Evolutionary conservation across 2,888 invertebrate species (phyloP), one percentile per base, ranked within the genome.

Genomic region (Napeogenes sylphis): DNA sequence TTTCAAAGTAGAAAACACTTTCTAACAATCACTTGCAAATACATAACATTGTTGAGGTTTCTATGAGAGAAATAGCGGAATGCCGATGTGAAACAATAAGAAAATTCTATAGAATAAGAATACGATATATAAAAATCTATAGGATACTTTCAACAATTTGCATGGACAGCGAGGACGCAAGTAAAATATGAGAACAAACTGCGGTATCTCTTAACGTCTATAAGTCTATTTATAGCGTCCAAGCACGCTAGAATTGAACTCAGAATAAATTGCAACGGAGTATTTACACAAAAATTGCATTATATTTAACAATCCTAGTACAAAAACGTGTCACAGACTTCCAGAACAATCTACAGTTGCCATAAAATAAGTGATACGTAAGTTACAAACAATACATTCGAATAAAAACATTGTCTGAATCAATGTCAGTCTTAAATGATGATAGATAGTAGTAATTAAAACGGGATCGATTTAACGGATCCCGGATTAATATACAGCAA

Each of bases 381-480:
- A 56, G 54, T 54, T 56, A 59, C 56, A 51, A 56, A 54, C 63
- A 59, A 58, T 63, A 33, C 35, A 21, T 55, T 14, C 14, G 46
- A 51, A 47, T 56, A 64, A 63, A 68, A 66, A 66, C 59, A 66
- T 53, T 59, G 61, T 63, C 55, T 62, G 55, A 64, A 59, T 61
- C 45, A 61, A 55, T 62, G 59, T 68, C 55, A 59, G 47, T 83
- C 85, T 83, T 82, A 83, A 81, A 83, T 84, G 76, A 74, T 75
- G 62, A 56, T 47, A 46, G 54, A 67, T 58, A 55, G 55, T 35
- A 64, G n/a, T 58, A 42, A 65, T 77, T 78, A 77, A 76, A 87
- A 86, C 87, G 87, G 86, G 81, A 85, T 73, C 70, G 76, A 59
- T 63, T 82, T 83, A 82, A 81, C 82, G 77, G 75, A 71, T 73